Base-by-base conservation (phyloP, 2,888 invertebrate species). In the Chloroclysta siterata region DNA sequence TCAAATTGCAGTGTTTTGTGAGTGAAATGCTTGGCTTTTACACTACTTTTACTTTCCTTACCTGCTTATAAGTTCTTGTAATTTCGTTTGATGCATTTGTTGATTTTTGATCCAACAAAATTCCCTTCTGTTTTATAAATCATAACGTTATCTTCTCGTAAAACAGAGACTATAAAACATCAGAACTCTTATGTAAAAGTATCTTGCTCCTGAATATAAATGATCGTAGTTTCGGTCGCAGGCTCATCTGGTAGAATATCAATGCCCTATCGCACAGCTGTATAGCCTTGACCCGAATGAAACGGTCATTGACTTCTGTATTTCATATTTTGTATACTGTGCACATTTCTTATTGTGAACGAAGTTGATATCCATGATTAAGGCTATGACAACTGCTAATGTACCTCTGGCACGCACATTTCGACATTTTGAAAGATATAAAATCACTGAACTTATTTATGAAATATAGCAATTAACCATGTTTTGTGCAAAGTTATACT, bases 1-100 rank as follows among this genome's bases (percentile, higher is more conserved):
- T 74, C 66, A 79, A 77, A 68, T 75, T 82, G 70, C 74, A 76
- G 60, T 74, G 78, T 42, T 76, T 81, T 66, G 72, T 72, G 61
- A 72, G 72, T 72, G 42, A 54, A 61, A 59, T 60, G 52, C 55
- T 29, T 60, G 47, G 17, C 17, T 47, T 62, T 39, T 44, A 57
- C 41, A 52, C 46, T 14, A 6, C 17, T 47, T 57, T 39, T 44
- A 57, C 29, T 55, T 51, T 14, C 5, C 10, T 10, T 39, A 39
- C 10, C 11, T 39, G 11, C 36, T 39, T n/a, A 14, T 13, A 28
- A 28, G 22, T 1, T 33, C 53, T 56, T 62, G 47, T 5, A 11
- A 62, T 29, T 44, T 51, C 42, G 29, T 15, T 33, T 33, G 33
- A 50, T 57, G 29, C 29, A 33, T 51, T 42, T 22, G 22, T 2